These are phyloP conservation scores for Nebria ingens DNA, from an alignment of 1,140 invertebrate genomes.

Conservation along the genomic window DNA sequence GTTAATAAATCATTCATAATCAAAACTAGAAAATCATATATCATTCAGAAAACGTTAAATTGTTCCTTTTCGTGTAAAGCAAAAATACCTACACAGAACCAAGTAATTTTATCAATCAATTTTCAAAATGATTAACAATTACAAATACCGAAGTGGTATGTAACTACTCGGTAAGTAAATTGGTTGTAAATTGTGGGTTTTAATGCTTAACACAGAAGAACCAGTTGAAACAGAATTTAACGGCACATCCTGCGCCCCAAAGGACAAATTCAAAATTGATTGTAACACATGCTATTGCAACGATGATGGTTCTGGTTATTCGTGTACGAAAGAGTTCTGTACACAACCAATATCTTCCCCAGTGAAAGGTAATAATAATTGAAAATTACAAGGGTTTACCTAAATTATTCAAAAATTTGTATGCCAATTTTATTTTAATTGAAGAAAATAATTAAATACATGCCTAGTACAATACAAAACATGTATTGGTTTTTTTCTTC, in stretches of 20 bases:
- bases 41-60: background rate
- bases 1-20: background rate
- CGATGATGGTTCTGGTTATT: conserved; percentile 35
- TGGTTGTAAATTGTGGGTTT: conserved; percentile 4
- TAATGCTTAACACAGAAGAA: conserved; percentile 14
- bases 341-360: background rate
- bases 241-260: conserved; percentile 32
- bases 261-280: conserved; percentile 38
- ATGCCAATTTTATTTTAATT: background rate
- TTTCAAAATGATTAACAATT: background rate
- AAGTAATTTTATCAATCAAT: background rate
- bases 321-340: conserved; percentile 32
- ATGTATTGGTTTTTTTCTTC: too few species aligned
- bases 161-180: background rate
- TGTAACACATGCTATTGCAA: conserved; percentile 44
- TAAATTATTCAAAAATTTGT: conserved; percentile 5
- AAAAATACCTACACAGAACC: background rate
- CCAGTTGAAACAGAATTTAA: conserved; percentile 19
- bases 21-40: background rate
- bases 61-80: background rate
- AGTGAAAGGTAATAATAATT: conserved; percentile 2
- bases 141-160: conserved; percentile 1
- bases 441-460: background rate
- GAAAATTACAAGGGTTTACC: conserved; percentile 8
- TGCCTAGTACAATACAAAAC: too few species aligned